Evolutionary conservation across 2,797 vertebrate species (phyloP), one percentile per base, ranked within the genome.

Genomic region (Garrulus glandarius): DNA sequence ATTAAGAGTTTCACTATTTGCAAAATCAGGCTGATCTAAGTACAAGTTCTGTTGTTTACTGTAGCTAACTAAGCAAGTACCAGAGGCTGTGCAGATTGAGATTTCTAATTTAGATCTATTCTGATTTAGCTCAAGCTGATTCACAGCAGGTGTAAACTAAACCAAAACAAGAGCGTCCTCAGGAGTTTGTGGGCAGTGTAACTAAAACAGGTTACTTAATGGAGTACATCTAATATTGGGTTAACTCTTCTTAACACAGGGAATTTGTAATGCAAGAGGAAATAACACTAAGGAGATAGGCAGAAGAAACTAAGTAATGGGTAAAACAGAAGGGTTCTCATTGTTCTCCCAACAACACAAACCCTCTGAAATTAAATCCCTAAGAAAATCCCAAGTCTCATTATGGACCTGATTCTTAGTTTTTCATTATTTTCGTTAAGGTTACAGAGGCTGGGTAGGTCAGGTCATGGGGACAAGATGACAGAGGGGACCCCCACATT

Each of bases 71-170:
- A 95, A 96, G 85, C 94, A 30, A 69, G 44, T 93, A 89, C 43
- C 52, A 75, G 69, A 84, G 37, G 60, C 80, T 92, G 53, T 36
- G 60, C 76, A 78, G 83, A 53, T 56, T 75, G 90, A 72, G 59
- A 69, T 88, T 86, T 76, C 59, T 76, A 67, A 85, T 84, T 81
- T 74, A 56, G 71, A 79, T 57, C 70, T 94, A 39, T 70, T 82
- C 78, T 79, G 70, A 61, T 79, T 69, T 94, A 93, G 80, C 83
- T 92, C 64, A 84, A 88, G 80, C 67, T 87, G 60, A 89, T 92
- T 93, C 81, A 87, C 78, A 93, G 93, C 70, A 95, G 80, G 44
- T 91, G 27, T 63, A 88, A 86, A 79, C 79, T 88, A 69, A 81
- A 92, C 77, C 29, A 82, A 84, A 92, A 39, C 50, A 78, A 81